Conservation (phyloP, 2,888 invertebrate genomes). For the Elysia crispata region DNA sequence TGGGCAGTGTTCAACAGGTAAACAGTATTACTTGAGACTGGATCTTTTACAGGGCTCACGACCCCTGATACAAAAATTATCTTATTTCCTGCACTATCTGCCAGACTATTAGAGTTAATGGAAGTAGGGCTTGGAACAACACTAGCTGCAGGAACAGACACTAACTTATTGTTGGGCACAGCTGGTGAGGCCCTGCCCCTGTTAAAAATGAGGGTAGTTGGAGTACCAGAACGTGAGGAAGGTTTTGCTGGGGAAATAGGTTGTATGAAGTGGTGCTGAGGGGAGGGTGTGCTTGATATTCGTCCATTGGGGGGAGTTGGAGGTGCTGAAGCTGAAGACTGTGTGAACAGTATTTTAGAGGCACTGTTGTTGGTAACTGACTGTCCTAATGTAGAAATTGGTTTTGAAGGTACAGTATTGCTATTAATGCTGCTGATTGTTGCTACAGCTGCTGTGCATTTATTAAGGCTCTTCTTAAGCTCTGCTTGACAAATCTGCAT, state of each 20-base stretch:
- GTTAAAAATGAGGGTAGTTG: slow-evolving; percentile 48
- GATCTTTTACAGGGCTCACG: slow-evolving; percentile 31
- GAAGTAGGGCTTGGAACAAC: slow-evolving; percentile 10
- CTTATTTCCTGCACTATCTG: slow-evolving; percentile 43
- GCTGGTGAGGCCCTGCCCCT: slow-evolving; percentile 49
- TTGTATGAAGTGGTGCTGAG: slow-evolving; percentile 50
- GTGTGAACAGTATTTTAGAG: slow-evolving; percentile 59
- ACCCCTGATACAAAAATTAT: slow-evolving; percentile 48
- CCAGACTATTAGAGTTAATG: slow-evolving; percentile 11
- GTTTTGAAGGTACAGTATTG: slow-evolving; percentile 39
- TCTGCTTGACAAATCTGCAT: slow-evolving; percentile 89
- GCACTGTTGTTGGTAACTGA: slow-evolving; percentile 47
- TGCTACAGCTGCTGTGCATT: slow-evolving; percentile 21
- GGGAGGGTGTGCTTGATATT: slow-evolving; percentile 35
- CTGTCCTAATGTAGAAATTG: slow-evolving; percentile 35
- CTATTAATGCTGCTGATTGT: neutral
- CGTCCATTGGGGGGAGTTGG: slow-evolving; percentile 33
- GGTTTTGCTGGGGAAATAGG: slow-evolving; percentile 50
- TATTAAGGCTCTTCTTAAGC: slow-evolving; percentile 88
- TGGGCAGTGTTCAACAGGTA: slow-evolving; percentile 25
- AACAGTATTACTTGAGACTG: slow-evolving; percentile 20
- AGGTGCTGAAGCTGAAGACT: slow-evolving; percentile 47
- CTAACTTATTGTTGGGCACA: slow-evolving; percentile 33
- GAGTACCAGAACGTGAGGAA: slow-evolving; percentile 47
- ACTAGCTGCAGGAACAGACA: slow-evolving; percentile 38